phyloP scores from a whole-genome alignment of 92 coral and sea anemone species.

The Montipora capitata region DNA sequence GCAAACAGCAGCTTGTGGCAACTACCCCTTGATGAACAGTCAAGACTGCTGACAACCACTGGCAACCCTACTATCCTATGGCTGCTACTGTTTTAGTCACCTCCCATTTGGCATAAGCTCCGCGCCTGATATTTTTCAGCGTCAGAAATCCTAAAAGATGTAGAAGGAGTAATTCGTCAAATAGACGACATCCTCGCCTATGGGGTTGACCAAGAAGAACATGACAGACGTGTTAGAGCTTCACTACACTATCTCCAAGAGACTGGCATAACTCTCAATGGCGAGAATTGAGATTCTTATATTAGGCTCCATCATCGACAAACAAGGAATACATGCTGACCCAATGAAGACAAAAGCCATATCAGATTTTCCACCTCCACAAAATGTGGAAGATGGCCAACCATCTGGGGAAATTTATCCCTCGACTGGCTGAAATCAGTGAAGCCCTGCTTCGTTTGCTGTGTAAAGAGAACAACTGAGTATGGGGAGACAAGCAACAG shows the following conservation, averaged over 20 bases:
- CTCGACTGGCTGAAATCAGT: no score
- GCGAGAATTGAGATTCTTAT: neutral
- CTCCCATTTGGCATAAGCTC: neutral
- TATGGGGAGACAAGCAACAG: no score
- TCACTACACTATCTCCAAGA: neutral
- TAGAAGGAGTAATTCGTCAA: neutral
- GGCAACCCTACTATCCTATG: neutral
- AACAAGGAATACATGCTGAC: neutral
- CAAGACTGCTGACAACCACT: no score
- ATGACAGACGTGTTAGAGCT: neutral
- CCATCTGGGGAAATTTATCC: no score
- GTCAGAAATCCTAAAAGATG: neutral
- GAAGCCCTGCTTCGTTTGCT: no score
- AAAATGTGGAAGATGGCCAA: no score
- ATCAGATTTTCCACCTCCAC: no score
- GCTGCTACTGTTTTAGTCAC: neutral
- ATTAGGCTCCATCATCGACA: neutral
- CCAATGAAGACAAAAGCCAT: neutral
- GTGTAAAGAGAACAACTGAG: no score
- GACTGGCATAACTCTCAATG: neutral
- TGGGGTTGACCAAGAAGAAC: neutral
- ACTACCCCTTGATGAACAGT: neutral
- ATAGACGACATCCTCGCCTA: neutral
- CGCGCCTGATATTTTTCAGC: neutral
- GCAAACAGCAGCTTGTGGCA: neutral